Percentiles rank a stretch among this genome's conserved stretches.
Conservation (phyloP, 2,113 vertebrate species). For the Vidua macroura region DNA sequence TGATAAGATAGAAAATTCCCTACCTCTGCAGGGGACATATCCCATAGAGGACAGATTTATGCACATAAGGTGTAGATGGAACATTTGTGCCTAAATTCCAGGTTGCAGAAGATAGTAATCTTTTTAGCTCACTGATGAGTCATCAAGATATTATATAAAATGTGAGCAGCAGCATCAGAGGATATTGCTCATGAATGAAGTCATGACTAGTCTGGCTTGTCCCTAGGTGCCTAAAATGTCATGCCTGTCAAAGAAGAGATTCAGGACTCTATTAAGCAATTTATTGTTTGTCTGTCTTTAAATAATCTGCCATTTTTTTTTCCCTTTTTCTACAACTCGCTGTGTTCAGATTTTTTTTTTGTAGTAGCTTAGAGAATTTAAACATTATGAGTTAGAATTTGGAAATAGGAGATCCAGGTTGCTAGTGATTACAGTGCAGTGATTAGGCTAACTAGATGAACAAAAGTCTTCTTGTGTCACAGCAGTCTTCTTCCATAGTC, state of each 20-base stretch:
- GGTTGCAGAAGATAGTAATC: neutral
- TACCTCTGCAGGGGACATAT: neutral
- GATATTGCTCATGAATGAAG: neutral
- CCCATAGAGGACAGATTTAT: neutral
- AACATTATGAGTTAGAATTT: neutral
- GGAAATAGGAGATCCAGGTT: neutral
- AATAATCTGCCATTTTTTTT: neutral
- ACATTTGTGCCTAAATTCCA: neutral
- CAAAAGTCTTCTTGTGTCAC: neutral
- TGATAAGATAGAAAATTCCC: neutral
- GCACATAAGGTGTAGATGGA: neutral
- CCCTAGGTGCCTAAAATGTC: neutral
- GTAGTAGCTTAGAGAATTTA: neutral
- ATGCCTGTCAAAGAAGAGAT: neutral
- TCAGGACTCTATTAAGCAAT: neutral
- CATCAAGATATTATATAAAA: neutral
- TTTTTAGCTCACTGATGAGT: neutral
- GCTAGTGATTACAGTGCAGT: neutral
- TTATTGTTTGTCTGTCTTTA: neutral
- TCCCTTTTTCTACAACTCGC: neutral
- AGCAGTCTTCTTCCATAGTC: neutral
- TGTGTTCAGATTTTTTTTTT: neutral
- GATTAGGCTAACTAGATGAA: neutral
- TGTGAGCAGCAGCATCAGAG: neutral
- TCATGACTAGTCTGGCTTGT: neutral